Conservation (phyloP, 2,888 invertebrate genomes). For the Tanypteryx hageni region DNA sequence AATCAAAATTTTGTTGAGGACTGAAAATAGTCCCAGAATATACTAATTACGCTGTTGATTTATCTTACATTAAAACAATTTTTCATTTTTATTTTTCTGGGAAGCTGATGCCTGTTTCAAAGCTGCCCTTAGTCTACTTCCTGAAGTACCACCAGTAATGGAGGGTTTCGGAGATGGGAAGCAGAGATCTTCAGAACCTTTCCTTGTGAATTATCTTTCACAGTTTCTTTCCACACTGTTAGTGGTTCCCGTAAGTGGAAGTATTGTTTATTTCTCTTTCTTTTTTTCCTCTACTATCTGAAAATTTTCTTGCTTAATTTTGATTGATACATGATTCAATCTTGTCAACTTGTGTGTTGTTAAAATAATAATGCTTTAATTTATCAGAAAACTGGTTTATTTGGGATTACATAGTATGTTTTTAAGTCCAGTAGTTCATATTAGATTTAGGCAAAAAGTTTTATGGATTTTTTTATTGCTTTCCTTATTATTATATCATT, state of each 20-base stretch:
- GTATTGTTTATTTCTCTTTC: not conserved
- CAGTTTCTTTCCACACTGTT: constrained; percentile 90
- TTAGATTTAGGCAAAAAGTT: too few species aligned
- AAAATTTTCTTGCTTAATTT: not conserved
- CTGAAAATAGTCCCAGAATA: not conserved
- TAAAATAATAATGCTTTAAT: too few species aligned
- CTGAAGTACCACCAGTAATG: constrained; percentile 84
- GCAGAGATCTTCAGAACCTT: constrained; percentile 84
- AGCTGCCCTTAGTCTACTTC: constrained; percentile 88
- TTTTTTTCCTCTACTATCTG: not conserved
- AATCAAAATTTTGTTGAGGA: not conserved
- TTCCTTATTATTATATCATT: too few species aligned
- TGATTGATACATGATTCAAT: not conserved
- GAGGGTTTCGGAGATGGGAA: constrained; percentile 79
- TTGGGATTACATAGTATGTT: too few species aligned
- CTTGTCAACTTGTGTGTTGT: too few species aligned
- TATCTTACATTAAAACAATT: not conserved
- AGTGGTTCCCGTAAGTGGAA: constrained; percentile 84
- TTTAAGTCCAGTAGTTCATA: too few species aligned
- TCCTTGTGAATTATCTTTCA: constrained; percentile 83
- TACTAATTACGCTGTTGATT: not conserved
- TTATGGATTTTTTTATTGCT: too few species aligned
- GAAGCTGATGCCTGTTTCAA: constrained; percentile 96
- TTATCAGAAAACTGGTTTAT: too few species aligned
- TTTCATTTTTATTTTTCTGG: constrained; percentile 70